Base-by-base conservation (phyloP, 2,797 vertebrate genomes). In the Gymnoscopelus braueri region DNA sequence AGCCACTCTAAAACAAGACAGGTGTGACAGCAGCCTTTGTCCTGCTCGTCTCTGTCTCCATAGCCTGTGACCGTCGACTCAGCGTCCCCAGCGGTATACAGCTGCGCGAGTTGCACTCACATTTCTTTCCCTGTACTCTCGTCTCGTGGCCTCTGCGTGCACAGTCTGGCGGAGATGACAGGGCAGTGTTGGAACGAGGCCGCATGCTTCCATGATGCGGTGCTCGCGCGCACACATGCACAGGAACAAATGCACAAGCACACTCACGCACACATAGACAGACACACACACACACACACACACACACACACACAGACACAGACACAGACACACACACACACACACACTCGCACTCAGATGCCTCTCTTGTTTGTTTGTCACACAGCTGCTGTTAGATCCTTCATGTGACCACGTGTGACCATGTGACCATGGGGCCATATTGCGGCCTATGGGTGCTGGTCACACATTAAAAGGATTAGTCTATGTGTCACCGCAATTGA, bases 351-450 rank as follows among this genome's bases (percentile, higher is more conserved):
- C 71, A 88, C 82, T 85, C 82, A 88, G 29, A 47, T 76, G 78
- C 74, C 75, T 74, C 72, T 83, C 79, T 19, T 90, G 85, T 88
- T 83, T 82, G 77, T 24, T 71, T 66, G 65, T 75, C 82, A 83
- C 82, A 83, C 86, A 87, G 82, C 84, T 88, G 89, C 75, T 78
- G 67, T 68, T 59, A 56, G 77, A 78, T 71, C 82, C 68, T 81
- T 75, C 86, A 87, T 90, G 82, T 88, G 83, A 88, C 87, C 76
- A 66, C 49, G 51, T 0, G 14, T n/a, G 59, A 48, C 50, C 60
- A 50, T 49, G 60, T 49, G 44, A 9, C 39, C 39, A 3, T 44
- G 53, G 69, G 75, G 23, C 57, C 29, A 35, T 35, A 35, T 59
- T 59, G 6, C 12, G 35, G 57, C 57, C n/a, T 35, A 19, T 19